Conservation (phyloP, 2,113 vertebrate genomes). For the Passerina amoena region DNA sequence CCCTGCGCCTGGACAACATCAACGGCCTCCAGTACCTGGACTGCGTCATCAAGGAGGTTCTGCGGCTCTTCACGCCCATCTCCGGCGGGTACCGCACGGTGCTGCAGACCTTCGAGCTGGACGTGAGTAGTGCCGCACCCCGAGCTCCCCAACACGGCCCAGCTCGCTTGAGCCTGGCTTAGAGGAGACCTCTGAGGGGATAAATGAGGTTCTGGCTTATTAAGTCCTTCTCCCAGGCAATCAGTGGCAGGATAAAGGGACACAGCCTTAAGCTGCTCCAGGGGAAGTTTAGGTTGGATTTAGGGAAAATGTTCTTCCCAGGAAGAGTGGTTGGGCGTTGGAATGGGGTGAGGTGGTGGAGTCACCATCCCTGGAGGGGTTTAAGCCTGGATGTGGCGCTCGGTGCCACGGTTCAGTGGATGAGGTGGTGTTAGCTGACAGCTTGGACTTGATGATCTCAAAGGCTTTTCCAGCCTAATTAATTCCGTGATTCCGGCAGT, state of each 20-base stretch:
- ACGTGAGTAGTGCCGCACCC: conserved; percentile 75
- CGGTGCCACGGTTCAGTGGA: fast-evolving
- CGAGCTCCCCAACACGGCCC: neutral
- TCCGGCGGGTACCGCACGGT: conserved; percentile 93
- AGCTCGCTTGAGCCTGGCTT: neutral
- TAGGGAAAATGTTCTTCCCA: neutral
- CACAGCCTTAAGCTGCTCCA: fast-evolving
- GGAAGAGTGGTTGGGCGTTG: fast-evolving
- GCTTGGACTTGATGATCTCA: neutral
- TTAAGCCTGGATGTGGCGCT: neutral
- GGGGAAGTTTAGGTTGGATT: neutral
- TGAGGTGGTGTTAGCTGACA: too few relatives aligned
- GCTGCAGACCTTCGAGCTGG: conserved; percentile 96
- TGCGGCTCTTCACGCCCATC: conserved; percentile 92
- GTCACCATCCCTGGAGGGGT: neutral
- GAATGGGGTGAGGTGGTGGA: neutral
- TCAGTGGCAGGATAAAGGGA: fast-evolving
- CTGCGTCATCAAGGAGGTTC: conserved; percentile 97
- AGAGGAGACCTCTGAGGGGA: neutral
- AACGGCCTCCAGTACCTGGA: conserved; percentile 90
- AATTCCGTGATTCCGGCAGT: fast-evolving
- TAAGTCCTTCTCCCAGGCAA: neutral
- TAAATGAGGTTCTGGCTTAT: fast-evolving
- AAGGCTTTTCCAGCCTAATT: neutral
- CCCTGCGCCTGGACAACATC: conserved; percentile 86